These are phyloP conservation scores for Dufourea novaeangliae DNA, from an alignment of 1,140 invertebrate species.

Conservation along the genomic window DNA sequence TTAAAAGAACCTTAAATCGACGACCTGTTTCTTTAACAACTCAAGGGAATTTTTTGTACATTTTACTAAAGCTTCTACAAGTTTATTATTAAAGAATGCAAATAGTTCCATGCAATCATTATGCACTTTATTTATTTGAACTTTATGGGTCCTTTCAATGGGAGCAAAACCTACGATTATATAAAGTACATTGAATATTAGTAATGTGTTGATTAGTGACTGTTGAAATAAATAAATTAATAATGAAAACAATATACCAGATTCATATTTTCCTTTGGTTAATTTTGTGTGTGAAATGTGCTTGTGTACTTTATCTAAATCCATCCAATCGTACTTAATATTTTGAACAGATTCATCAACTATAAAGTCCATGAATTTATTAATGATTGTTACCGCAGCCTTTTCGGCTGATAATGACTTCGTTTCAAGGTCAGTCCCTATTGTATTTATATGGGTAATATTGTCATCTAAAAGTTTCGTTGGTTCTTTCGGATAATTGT, in stretches of 20 bases:
- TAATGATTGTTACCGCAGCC: conserved; percentile 86
- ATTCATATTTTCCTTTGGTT: conserved; percentile 79
- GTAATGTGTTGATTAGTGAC: not conserved
- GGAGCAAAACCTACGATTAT: conserved; percentile 82
- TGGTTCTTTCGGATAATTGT: conserved; percentile 85
- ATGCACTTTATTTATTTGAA: conserved; percentile 84
- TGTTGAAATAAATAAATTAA: not conserved
- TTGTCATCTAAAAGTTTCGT: conserved; percentile 86
- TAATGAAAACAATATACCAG: conserved; percentile 73
- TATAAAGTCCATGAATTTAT: conserved; percentile 85
- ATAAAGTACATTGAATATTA: conserved; percentile 20
- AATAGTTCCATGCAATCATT: conserved; percentile 89
- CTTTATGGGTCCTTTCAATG: conserved; percentile 83
- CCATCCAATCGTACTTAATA: conserved; percentile 85
- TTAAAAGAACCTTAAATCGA: conserved; percentile 26
- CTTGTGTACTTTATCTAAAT: conserved; percentile 83
- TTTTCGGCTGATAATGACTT: conserved; percentile 85
- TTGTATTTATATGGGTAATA: conserved; percentile 73
- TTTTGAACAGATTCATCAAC: conserved; percentile 77
- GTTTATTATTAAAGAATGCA: conserved; percentile 87
- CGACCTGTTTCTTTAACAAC: conserved; percentile 84
- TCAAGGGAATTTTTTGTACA: conserved; percentile 87
- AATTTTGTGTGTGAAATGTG: conserved; percentile 83
- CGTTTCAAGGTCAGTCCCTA: conserved; percentile 80
- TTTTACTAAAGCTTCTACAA: conserved; percentile 86